Evolutionary conservation across 2,888 invertebrate genomes (phyloP).

Genomic region (Scaptomyza flava): DNA sequence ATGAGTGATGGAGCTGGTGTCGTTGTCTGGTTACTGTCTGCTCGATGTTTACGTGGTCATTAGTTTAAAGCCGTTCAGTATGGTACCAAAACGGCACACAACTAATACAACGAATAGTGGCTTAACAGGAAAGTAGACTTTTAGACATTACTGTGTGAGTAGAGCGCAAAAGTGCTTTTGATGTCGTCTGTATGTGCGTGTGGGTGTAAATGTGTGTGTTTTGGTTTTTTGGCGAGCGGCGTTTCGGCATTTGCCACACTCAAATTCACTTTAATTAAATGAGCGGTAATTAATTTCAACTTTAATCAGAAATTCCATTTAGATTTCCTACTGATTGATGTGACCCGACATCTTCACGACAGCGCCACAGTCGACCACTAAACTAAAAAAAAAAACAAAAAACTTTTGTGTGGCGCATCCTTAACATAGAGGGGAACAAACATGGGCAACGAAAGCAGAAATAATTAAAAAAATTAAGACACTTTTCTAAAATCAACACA

Average conservation of each 20-base stretch:
- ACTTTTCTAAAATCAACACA: slow-evolving; percentile 1
- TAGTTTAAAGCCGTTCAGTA: slow-evolving; percentile 77
- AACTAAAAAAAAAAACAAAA: slow-evolving; percentile 29
- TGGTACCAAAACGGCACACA: slow-evolving; percentile 43
- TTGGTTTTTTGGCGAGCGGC: slow-evolving; percentile 42
- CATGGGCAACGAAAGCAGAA: neutral
- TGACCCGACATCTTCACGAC: slow-evolving; percentile 73
- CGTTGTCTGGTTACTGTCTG: slow-evolving; percentile 83
- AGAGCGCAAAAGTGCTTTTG: slow-evolving; percentile 52
- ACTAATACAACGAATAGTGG: slow-evolving; percentile 6
- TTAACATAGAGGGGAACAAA: neutral
- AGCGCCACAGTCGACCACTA: slow-evolving; percentile 51
- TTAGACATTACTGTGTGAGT: slow-evolving; percentile 6
- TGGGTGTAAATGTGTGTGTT: slow-evolving; percentile 7
- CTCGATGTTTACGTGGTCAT: slow-evolving; percentile 80
- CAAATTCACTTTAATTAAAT: slow-evolving; percentile 84
- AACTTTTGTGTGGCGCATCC: slow-evolving; percentile 40
- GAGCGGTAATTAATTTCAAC: slow-evolving; percentile 84
- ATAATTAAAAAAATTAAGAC: neutral
- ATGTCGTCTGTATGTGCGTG: slow-evolving; percentile 37
- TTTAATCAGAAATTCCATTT: slow-evolving; percentile 84
- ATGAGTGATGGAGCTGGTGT: slow-evolving; percentile 74
- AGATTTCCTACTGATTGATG: slow-evolving; percentile 82
- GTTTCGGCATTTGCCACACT: slow-evolving; percentile 67
- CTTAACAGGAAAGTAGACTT: slow-evolving; percentile 10